Conservation (phyloP, 2,113 vertebrate genomes). For the Barnardius zonarius region DNA sequence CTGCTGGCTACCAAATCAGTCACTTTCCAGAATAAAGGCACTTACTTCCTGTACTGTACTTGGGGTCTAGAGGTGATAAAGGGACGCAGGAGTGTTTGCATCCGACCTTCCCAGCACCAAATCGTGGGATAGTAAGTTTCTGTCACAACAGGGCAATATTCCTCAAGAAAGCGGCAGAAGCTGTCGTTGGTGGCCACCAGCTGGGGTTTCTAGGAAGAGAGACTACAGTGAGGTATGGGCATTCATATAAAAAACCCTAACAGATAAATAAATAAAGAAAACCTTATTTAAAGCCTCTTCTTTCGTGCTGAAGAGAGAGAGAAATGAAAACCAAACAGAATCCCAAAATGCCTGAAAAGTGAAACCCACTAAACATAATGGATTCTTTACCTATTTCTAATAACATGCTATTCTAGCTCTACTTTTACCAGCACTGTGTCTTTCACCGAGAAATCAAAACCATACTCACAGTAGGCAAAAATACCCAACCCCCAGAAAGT, state of each 20-base stretch:
- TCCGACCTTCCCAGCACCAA: constrained; percentile 98
- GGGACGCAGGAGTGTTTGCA: constrained; percentile 92
- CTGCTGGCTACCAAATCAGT: background rate
- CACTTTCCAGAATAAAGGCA: background rate
- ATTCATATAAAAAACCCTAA: background rate
- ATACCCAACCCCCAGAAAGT: background rate
- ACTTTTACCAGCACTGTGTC: background rate
- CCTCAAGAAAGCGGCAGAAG: constrained; percentile 89
- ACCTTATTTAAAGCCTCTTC: background rate
- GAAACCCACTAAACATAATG: background rate
- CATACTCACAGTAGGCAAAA: background rate
- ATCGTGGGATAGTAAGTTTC: constrained; percentile 97
- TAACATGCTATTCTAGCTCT: background rate
- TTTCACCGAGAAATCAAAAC: background rate
- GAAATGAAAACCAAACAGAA: background rate
- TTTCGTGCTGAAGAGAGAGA: background rate
- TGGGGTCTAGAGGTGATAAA: constrained; percentile 92
- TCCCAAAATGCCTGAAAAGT: background rate
- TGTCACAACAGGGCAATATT: constrained; percentile 92
- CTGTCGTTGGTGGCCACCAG: constrained; percentile 88
- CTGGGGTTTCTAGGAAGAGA: constrained; percentile 88
- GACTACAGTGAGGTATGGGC: background rate
- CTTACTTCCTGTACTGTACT: constrained; percentile 95
- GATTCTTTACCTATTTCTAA: background rate
- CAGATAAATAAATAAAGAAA: accelerated